Base-by-base conservation (phyloP, 2,113 vertebrate genomes). In the Dunckerocampus dactyliophorus region DNA sequence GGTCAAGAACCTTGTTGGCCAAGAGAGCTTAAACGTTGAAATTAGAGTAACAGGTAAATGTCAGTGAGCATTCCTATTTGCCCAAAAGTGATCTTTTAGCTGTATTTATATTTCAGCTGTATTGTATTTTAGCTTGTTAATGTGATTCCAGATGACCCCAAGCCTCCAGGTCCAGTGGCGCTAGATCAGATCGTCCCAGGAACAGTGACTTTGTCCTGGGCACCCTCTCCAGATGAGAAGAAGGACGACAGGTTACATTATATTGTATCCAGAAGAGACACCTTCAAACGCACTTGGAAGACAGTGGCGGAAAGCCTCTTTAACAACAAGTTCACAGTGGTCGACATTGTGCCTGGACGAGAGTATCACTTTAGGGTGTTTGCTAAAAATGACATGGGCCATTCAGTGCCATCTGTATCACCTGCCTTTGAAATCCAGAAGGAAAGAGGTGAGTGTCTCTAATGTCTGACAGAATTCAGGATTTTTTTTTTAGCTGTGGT, bases 301-400 rank as follows among this genome's bases (percentile, higher is more conserved):
- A 72, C 89, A 42, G 87, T 83, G 72, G 92, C 89, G 0, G 90
- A 93, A 69, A 85, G 83, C 6, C 82, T 97, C 82, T 93, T 93
- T 71, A 96, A 91, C 85, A 91, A 94, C 73, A 93, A 87, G 80
- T 94, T 91, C 74, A 98, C 95, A 0, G 86, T 89, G 66, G 76
- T 90, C 74, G 87, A 85, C 6, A 67, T 94, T 69, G 48, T 95
- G 68, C 90, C 93, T 0, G 95, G 94, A 37, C 73, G 84, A 3
- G 87, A 94, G 67, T 97, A 98, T 79, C 70, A 90, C 82, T 97
- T 98, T 75, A 91, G 92, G 6, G 92, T 95, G 9, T 88, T 93
- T 72, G 93, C 95, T 49, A 94, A 94, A 82, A 98, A 94, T 11
- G 87, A 86, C 71, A 79, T 94, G 77, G 94, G 94, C 21, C 21